Evolutionary conservation across 2,113 vertebrate species (phyloP), one percentile per base, ranked within the genome.

Genomic region (Ctenomys sociabilis): DNA sequence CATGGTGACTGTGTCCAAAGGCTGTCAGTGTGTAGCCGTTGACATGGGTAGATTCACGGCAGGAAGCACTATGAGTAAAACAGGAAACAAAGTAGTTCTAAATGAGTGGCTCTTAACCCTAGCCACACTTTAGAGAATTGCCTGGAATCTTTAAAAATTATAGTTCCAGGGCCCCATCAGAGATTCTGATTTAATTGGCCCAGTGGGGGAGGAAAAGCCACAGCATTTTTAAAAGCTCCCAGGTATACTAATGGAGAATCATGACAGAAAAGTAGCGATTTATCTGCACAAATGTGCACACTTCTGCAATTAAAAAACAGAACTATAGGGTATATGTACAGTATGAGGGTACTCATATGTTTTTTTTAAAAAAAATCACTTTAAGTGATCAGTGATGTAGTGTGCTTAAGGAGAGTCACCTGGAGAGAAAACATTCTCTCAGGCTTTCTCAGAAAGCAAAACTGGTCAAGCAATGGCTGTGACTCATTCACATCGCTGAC

Each of bases 1-100:
- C 5, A 84, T 22, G 57, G 13, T 32, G 17, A 13, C 30, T 40
- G 40, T 0, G 0, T 0, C 0, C 45, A 11, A 75, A 1, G 0
- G 17, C 28, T 13, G 3, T 87, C 37, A 8, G 22, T 35, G 37
- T 6, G 45, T 9, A 54, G 5, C 52, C 82, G 13, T 63, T 73
- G 32, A 40, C 22, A 73, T 22, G 37, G 37, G 72, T 37, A 73
- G 72, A 26, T 73, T 40, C 72, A 2, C 64, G 78, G 72, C 12
- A 73, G 32, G 28, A 82, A 89, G 78, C 13, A 68, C 19, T 73
- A 59, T 7, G 57, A 82, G 59, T 70, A 80, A 52, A 37, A 61
- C 59, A 72, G 37, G 37, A 68, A 73, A 77, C 63, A 66, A 75
- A 52, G n/a, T 66, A 32, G 63, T 52, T 95, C 40, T 75, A 43